Evolutionary conservation across 2,113 vertebrate genomes (phyloP).

Genomic region (Dasyprocta punctata): DNA sequence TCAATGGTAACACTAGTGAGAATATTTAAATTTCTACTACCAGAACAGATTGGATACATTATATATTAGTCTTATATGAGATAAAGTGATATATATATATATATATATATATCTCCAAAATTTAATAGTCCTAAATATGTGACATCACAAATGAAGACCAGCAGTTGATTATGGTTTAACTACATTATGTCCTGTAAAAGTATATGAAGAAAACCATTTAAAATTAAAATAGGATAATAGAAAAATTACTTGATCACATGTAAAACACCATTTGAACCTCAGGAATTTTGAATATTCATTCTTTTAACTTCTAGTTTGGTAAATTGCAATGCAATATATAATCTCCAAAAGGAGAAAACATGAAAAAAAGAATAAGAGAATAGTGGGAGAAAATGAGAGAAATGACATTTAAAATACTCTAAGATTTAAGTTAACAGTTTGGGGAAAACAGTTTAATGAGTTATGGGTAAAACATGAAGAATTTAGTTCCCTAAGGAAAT

Average conservation of each 20-base stretch:
- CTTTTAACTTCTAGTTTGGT: conserved; percentile 41
- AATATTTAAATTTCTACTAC: conserved; percentile 22
- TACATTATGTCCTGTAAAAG: not conserved
- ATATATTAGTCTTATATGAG: not conserved
- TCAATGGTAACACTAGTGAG: conserved; percentile 30
- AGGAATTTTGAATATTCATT: conserved; percentile 24
- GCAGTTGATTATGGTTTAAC: conserved; percentile 9
- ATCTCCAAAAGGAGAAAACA: conserved; percentile 26
- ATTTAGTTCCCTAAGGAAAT: conserved; percentile 64
- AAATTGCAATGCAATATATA: conserved; percentile 29
- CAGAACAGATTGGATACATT: conserved; percentile 14
- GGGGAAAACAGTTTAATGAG: conserved; percentile 61
- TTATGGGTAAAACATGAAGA: conserved; percentile 63
- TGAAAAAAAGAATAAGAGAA: not conserved
- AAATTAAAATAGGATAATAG: not conserved
- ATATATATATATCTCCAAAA: not conserved
- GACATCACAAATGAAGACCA: not conserved
- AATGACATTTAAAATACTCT: conserved; percentile 59
- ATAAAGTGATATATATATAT: conserved; percentile 9
- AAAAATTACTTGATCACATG: conserved; percentile 22
- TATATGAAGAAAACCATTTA: conserved; percentile 27
- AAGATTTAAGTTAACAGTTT: conserved; percentile 52
- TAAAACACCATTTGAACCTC: conserved; percentile 14
- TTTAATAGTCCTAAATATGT: conserved; percentile 31
- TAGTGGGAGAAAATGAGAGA: not conserved